Base-by-base conservation (phyloP, 2,797 vertebrate genomes). In the Crenuchus spilurus region DNA sequence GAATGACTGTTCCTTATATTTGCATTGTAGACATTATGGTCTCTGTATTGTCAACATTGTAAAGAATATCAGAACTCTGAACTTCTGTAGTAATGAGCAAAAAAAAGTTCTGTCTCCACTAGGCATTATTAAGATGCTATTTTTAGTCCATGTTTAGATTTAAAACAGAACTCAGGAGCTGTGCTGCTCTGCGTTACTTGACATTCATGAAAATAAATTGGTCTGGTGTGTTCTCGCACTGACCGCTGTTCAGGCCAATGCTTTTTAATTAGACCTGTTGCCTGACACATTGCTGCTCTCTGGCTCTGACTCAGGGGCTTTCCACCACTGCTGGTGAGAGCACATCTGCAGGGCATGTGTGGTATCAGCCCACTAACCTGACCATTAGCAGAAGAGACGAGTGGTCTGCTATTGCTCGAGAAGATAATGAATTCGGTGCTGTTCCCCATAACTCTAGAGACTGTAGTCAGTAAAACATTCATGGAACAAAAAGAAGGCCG, bases 341-440 rank as follows among this genome's bases (percentile, higher is more conserved):
- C 11, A 35, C 51, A 72, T 66, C 44, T 70, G 72, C 62, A 28
- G 65, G 57, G 57, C 71, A 54, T 44, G 41, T 74, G 71, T 35
- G 18, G 1, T 16, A 41, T 70, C 70, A 30, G 58, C 61, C 26
- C 22, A 4, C 10, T 42, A 14, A 26, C 13, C 60, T 42, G 41
- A 54, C 26, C 33, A 13, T 20, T 35, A 10, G 8, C 7, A 8
- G 20, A 44, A 4, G 33, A 66, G 49, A 8, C 14, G 41, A 71
- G 62, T 24, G 35, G 16, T 35, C 51, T 18, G 4, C 11, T 31
- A 8, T 33, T 1, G 18, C 20, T 6, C 11, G 57, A 31, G 57
- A 24, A 66, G 54, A 70, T 30, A 69, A 20, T 65, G 42, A 66
- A 30, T 60, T 66, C 35, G 10, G 2, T 31, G 20, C 33, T 58